Evolutionary conservation across 2,888 invertebrate species (phyloP).

Genomic region (Leptinotarsa peninsularis): DNA sequence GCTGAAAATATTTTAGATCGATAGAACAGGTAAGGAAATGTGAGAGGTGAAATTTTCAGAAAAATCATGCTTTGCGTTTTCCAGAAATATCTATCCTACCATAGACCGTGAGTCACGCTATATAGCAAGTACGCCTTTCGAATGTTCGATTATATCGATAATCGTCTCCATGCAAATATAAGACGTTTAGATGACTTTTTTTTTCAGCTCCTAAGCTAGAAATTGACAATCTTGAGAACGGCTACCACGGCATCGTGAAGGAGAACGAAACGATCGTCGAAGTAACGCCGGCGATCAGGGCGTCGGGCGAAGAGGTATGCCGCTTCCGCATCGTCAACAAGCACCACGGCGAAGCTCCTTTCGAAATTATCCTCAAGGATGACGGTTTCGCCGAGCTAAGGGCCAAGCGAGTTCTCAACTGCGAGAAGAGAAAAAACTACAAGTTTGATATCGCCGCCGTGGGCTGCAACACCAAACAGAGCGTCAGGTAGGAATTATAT

Average conservation of each 20-base stretch:
- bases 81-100: no score
- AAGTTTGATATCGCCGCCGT: constrained; percentile 96
- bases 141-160: no score
- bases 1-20: no score
- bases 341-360: constrained; percentile 94
- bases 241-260: constrained; percentile 91
- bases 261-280: constrained; percentile 94
- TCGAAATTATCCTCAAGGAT: constrained; percentile 67
- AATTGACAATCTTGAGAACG: constrained; percentile 84
- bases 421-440: constrained; percentile 93
- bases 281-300: constrained; percentile 91
- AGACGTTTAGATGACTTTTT: neutral
- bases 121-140: no score
- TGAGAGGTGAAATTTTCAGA: no score
- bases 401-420: constrained; percentile 87
- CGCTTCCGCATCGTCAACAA: constrained; percentile 91
- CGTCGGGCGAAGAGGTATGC: constrained; percentile 76
- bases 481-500: constrained; percentile 62
- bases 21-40: no score
- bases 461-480: constrained; percentile 87
- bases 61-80: no score
- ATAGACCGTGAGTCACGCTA: no score
- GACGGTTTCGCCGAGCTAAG: constrained; percentile 86
- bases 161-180: neutral
- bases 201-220: constrained; percentile 79